These are phyloP conservation scores for Mythimna impura DNA, from an alignment of 2,888 invertebrate species.

Conservation along the genomic window DNA sequence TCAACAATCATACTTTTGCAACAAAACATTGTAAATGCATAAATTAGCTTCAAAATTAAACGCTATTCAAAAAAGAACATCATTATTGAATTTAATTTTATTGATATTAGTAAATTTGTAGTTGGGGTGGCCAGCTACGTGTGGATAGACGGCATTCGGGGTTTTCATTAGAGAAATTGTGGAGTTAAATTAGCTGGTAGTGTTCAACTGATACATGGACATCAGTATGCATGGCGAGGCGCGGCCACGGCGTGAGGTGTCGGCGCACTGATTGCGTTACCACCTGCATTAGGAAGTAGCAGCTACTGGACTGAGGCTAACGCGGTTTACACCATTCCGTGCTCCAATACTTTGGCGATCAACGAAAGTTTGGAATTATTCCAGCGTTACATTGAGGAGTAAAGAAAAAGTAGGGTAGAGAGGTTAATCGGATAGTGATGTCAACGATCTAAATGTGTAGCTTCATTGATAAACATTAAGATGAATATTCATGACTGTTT, in stretches of 20 bases:
- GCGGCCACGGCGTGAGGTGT: conserved; percentile 64
- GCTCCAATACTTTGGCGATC: background rate
- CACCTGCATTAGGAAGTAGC: conserved; percentile 63
- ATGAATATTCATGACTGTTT: background rate
- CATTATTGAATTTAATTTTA: conserved; percentile 52
- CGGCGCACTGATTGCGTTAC: conserved; percentile 74
- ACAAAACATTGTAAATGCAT: conserved; percentile 12
- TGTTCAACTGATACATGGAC: conserved; percentile 50
- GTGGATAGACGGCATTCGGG: conserved; percentile 54
- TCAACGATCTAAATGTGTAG: conserved; percentile 1
- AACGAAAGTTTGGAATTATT: background rate
- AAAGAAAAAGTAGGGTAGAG: background rate
- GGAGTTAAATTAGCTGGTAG: conserved; percentile 69
- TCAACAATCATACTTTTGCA: background rate
- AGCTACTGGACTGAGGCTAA: conserved; percentile 43
- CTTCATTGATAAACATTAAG: background rate
- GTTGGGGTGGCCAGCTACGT: conserved; percentile 14
- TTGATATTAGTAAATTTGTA: conserved; percentile 41
- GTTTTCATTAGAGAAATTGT: conserved; percentile 71
- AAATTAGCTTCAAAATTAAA: conserved; percentile 41
- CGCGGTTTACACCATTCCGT: conserved; percentile 33
- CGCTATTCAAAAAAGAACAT: conserved; percentile 39
- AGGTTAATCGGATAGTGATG: background rate
- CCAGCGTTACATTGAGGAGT: too few species aligned
- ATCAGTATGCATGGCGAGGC: conserved; percentile 74